Conservation (phyloP, 2,888 invertebrate species). For the Lasioglossum villosulum region DNA sequence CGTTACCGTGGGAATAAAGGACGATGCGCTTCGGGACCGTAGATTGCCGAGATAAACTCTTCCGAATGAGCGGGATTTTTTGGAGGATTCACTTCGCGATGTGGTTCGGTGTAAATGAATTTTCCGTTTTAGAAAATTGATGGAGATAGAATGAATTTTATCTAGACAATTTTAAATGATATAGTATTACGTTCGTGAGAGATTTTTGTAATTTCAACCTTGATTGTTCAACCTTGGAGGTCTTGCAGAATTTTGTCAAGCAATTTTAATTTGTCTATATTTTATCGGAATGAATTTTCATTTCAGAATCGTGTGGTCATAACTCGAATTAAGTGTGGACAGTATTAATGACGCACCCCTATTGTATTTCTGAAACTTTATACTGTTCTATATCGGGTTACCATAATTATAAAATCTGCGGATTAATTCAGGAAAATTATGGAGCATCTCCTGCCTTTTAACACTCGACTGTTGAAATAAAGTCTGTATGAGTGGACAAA, state of each 20-base stretch:
- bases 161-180: background rate
- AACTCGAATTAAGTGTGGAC: background rate
- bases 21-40: background rate
- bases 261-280: background rate
- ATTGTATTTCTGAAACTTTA: background rate
- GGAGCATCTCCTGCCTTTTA: no score
- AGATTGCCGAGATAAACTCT: background rate
- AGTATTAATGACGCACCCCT: background rate
- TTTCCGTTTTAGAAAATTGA: background rate
- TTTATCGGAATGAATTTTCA: background rate
- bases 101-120: background rate
- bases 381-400: background rate
- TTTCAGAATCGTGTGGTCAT: background rate
- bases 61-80: background rate
- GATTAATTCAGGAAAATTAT: background rate
- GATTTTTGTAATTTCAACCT: background rate
- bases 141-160: background rate
- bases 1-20: constrained; percentile 27
- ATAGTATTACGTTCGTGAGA: background rate
- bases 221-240: background rate
- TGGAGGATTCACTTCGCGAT: background rate
- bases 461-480: no score
- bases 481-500: background rate
- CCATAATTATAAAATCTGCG: background rate
- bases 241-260: background rate